Evolutionary conservation across 2,888 invertebrate genomes (phyloP), one percentile per base, ranked within the genome.

Genomic region (Ectemnius cavifrons): DNA sequence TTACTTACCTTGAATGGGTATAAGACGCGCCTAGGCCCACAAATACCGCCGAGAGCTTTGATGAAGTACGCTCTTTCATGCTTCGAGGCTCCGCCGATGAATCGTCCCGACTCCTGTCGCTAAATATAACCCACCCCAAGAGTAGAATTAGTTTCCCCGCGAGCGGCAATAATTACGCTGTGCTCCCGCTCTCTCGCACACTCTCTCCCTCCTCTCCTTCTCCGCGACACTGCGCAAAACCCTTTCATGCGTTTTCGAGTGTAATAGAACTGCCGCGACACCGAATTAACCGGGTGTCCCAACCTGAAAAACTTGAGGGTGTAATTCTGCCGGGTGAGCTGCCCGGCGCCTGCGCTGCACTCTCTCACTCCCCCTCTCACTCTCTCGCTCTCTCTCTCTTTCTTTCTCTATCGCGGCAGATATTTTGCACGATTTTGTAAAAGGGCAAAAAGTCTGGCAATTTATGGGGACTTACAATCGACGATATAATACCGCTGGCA

Each of bases 51-150:
- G 37, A 37, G 37, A 56, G 75, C 80, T 80, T 80, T 81, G 80
- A 80, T 76, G 81, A 81, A 80, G 67, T 71, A 73, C 73, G 73
- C 76, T 73, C 75, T 78, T 81, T 81, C 78, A 78, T 62, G 81
- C 67, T 69, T 67, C 73, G 73, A 78, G 70, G 60, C 66, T 68
- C 45, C 65, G 70, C 69, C 81, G 81, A 81, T 80, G 73, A 80
- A 78, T 80, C 81, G 70, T 73, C 75, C 80, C 70, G 75, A 75
- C 75, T 80, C 78, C 68, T 71, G 63, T 71, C 78, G 72, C 67
- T 75, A 63, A 72, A 78, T 78, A 78, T 68, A 79, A 71, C 69
- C 59, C 68, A 27, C 61, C 70, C 60, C 68, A 27, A 52, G 27
- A 58, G 45, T 62, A 23, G 72, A 66, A 78, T 73, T 75, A 81